These are phyloP conservation scores for Neosilurus hyrtlii DNA, from an alignment of 2,797 vertebrate species.

Conservation along the genomic window DNA sequence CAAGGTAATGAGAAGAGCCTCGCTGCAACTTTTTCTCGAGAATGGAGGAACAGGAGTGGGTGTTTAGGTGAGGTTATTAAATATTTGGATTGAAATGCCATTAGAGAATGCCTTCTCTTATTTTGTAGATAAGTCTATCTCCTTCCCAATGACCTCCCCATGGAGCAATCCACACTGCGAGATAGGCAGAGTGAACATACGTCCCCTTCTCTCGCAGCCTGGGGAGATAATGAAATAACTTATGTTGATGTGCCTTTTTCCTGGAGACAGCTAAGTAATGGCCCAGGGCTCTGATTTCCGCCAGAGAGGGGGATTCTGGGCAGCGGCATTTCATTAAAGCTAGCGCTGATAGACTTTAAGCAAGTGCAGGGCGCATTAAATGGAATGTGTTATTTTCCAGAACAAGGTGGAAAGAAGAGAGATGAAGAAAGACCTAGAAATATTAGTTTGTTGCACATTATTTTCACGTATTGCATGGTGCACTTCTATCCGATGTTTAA, in stretches of 20 bases:
- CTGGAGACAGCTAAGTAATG: slow-evolving; percentile 66
- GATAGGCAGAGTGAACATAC: slow-evolving; percentile 72
- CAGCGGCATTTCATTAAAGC: slow-evolving; percentile 64
- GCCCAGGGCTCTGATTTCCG: slow-evolving; percentile 59
- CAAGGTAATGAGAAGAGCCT: slow-evolving; percentile 52
- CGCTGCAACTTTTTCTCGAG: slow-evolving; percentile 69
- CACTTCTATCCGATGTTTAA: slow-evolving; percentile 38
- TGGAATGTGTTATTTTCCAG: slow-evolving; percentile 59
- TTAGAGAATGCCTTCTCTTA: slow-evolving; percentile 83
- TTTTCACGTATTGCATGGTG: slow-evolving; percentile 26
- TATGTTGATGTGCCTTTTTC: slow-evolving; percentile 72
- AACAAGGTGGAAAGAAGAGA: slow-evolving; percentile 41
- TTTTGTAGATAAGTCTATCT: slow-evolving; percentile 88
- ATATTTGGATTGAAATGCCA: slow-evolving; percentile 87
- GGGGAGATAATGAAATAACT: slow-evolving; percentile 77
- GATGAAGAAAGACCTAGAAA: slow-evolving; percentile 35
- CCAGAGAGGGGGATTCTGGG: slow-evolving; percentile 61
- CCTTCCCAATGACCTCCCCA: slow-evolving; percentile 83
- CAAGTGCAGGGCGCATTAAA: slow-evolving; percentile 59
- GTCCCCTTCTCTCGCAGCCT: slow-evolving; percentile 56
- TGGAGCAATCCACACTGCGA: slow-evolving; percentile 67
- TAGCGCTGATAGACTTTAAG: slow-evolving; percentile 62
- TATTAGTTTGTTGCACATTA: slow-evolving; percentile 35
- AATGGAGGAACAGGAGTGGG: slow-evolving; percentile 75
- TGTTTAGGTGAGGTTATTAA: slow-evolving; percentile 84